Base-by-base conservation (phyloP, 2,888 invertebrate species). In the Nemotelus nigrinus region DNA sequence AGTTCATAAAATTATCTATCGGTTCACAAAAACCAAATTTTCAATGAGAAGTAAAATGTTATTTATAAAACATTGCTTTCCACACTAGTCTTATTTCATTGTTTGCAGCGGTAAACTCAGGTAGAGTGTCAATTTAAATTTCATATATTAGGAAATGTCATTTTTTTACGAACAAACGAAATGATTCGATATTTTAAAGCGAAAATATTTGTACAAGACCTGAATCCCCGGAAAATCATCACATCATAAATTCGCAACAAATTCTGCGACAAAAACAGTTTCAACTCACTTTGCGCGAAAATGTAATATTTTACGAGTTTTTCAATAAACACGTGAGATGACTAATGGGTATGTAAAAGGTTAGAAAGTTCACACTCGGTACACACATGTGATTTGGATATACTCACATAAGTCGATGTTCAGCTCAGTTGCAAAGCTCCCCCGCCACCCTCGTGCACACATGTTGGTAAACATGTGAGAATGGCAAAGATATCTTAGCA, bases 341-440 rank as follows among this genome's bases (percentile, higher is more conserved):
- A 41, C 41, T 63, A 41, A 63, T 63, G 63, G 43, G 41, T 3
- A 63, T 41, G 41, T 63, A 63, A 63, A 63, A 6, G 63, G 63
- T 63, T 63, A 63, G 7, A 41, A 63, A 63, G 43, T 7, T 63
- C 63, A 43, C 63, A 63, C 63, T 41, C 63, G 43, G 63, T 6
- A 5, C 8, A 3, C 7, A 63, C 43, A 41, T 63, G 63, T 63
- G 63, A 63, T 8, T 50, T 8, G 50, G 8, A 50, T 50, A 8
- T 8, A 8, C 25, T 25, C 25, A 50, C 8, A 50, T 50, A 50
- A 50, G 8, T 50, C 6, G 50, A 50, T 50, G 25, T 25, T 50
- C 50, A 50, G 5, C 6, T 50, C 5, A 7, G 50, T 50, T 7
- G 5, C 6, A 7, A 50, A 50, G 50, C 50, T 7, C 50, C 50